Conservation (phyloP, 2,797 vertebrate genomes). For the Urocyon cinereoargenteus region DNA sequence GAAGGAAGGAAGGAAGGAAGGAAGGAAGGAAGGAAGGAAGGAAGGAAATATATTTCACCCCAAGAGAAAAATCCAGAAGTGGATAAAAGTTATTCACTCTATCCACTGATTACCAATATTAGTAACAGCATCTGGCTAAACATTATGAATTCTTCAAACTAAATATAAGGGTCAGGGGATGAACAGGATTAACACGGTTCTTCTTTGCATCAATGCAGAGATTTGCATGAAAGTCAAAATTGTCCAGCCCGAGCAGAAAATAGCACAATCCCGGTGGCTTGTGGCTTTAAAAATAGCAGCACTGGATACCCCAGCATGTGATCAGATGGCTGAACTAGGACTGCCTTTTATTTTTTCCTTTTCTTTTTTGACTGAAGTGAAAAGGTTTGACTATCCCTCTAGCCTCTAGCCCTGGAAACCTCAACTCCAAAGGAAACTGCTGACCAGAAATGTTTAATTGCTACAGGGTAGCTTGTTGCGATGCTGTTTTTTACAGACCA, state of each 20-base stretch:
- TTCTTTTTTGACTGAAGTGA: neutral
- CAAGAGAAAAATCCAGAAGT: constrained; percentile 47
- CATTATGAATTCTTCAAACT: constrained; percentile 43
- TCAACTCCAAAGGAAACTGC: constrained; percentile 56
- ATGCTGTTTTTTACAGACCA: constrained; percentile 9
- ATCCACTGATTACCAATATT: constrained; percentile 43
- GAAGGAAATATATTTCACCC: neutral
- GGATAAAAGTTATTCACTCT: constrained; percentile 42
- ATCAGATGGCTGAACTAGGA: neutral
- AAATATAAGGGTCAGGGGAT: constrained; percentile 27
- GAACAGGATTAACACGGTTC: neutral
- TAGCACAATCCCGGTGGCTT: constrained; percentile 12
- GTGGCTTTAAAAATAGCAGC: constrained; percentile 62
- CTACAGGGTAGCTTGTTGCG: neutral
- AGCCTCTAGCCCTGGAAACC: neutral
- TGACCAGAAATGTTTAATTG: constrained; percentile 41
- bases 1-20: no score
- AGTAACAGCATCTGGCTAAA: constrained; percentile 61
- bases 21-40: no score
- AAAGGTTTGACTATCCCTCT: neutral
- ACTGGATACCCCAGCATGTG: neutral
- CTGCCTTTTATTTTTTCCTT: neutral
- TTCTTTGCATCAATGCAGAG: constrained; percentile 19
- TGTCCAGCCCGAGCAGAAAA: constrained; percentile 53
- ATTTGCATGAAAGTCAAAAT: constrained; percentile 43